phyloP scores from a whole-genome alignment of 2,797 vertebrate genomes.

The Aplochiton taeniatus region DNA sequence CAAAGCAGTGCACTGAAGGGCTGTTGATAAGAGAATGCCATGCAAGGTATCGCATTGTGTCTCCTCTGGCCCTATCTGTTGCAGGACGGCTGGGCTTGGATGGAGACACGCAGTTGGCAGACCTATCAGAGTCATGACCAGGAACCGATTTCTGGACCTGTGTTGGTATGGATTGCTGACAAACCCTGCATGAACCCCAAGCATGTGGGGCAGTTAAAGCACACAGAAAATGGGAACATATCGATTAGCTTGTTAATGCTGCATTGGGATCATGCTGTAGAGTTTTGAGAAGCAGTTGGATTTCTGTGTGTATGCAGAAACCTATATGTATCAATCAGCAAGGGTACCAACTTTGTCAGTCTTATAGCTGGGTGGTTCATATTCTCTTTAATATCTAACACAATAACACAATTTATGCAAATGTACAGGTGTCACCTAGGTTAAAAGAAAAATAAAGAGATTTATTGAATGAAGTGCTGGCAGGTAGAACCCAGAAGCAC shows the following conservation, averaged over 20 bases:
- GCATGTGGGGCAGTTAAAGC: not conserved
- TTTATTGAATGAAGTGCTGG: too few relatives aligned
- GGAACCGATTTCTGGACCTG: not conserved
- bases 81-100: constrained; percentile 23
- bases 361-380: too few relatives aligned
- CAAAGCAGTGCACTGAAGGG: constrained; percentile 31
- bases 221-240: not conserved
- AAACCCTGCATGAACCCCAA: not conserved
- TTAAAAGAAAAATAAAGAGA: too few relatives aligned
- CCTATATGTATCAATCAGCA: too few relatives aligned
- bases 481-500: too few relatives aligned
- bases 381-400: too few relatives aligned
- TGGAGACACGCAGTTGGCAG: constrained; percentile 16
- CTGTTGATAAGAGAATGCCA: constrained; percentile 42
- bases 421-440: too few relatives aligned
- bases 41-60: constrained; percentile 46
- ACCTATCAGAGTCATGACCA: constrained; percentile 9
- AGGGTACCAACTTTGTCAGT: too few relatives aligned
- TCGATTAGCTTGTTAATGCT: not conserved
- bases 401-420: too few relatives aligned
- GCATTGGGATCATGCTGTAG: too few relatives aligned
- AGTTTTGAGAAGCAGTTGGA: too few relatives aligned
- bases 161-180: not conserved
- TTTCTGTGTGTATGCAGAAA: too few relatives aligned
- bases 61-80: constrained; percentile 33